phyloP scores from a whole-genome alignment of 1,140 invertebrate genomes.

The Rhagoletis pomonella region DNA sequence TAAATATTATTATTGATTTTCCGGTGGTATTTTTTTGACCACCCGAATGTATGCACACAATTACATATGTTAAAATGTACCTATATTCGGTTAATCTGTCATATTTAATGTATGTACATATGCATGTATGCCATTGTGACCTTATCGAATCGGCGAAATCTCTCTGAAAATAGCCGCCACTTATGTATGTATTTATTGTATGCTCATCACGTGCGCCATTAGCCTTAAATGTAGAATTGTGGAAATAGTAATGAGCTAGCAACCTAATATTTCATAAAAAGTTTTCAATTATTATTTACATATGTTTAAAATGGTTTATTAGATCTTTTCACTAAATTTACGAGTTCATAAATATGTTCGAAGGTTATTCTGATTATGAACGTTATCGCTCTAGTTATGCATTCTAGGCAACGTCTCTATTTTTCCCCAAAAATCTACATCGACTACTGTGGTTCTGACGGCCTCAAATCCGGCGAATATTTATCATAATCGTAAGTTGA shows the following conservation, averaged over 20 bases:
- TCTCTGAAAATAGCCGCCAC: background rate
- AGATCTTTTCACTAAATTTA: background rate
- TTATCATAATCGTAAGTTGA: no score
- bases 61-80: background rate
- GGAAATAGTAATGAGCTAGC: background rate
- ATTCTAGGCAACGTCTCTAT: no score
- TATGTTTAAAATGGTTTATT: background rate
- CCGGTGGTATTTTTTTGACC: no score
- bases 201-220: constrained; percentile 23
- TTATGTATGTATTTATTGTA: background rate
- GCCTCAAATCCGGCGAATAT: no score
- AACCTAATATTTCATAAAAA: background rate
- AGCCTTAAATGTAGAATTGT: background rate
- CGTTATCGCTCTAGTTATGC: no score
- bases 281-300: background rate
- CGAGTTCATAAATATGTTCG: no score
- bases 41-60: background rate
- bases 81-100: background rate
- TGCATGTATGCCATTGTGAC: background rate
- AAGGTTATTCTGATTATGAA: no score
- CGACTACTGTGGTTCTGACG: no score
- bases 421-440: no score
- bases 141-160: background rate
- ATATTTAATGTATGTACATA: background rate
- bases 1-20: no score